Percentiles rank a stretch among this genome's conserved stretches.
These are phyloP conservation scores for Rallus limicola DNA, from an alignment of 2,113 vertebrate genomes.

Conservation along the genomic window DNA sequence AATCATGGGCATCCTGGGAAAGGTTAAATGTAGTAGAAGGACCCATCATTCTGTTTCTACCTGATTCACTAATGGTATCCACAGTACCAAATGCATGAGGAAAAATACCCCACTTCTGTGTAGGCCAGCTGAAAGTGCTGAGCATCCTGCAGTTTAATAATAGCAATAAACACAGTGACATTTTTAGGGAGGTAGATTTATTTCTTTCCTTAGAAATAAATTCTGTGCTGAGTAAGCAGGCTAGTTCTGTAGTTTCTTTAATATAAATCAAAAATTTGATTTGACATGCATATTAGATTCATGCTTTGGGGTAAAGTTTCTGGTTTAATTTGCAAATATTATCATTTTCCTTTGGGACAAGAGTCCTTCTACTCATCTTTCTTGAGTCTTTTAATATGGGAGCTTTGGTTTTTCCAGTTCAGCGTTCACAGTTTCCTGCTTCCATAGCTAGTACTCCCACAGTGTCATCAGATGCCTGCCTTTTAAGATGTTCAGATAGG, in stretches of 20 bases:
- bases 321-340: conserved; percentile 1
- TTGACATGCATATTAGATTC: not conserved
- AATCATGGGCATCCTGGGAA: not conserved
- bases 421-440: not conserved
- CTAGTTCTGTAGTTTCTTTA: not conserved
- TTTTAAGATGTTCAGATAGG: not conserved
- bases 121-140: not conserved
- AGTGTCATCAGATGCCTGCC: not conserved
- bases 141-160: conserved; percentile 9
- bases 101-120: fast-evolving
- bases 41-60: not conserved
- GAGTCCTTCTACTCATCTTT: not conserved
- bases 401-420: not conserved
- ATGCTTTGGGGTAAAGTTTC: conserved; percentile 4
- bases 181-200: conserved; percentile 43
- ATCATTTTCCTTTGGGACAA: not conserved
- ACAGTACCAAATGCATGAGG: not conserved
- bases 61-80: not conserved
- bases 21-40: not conserved
- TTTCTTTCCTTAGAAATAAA: conserved; percentile 16
- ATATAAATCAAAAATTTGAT: conserved; percentile 1
- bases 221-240: conserved; percentile 20
- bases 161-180: conserved; percentile 21
- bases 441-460: not conserved
- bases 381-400: not conserved